Percentiles rank a stretch among this genome's conserved stretches.
Conservation (phyloP, 2,113 vertebrate species). For the Takifugu bimaculatus region DNA sequence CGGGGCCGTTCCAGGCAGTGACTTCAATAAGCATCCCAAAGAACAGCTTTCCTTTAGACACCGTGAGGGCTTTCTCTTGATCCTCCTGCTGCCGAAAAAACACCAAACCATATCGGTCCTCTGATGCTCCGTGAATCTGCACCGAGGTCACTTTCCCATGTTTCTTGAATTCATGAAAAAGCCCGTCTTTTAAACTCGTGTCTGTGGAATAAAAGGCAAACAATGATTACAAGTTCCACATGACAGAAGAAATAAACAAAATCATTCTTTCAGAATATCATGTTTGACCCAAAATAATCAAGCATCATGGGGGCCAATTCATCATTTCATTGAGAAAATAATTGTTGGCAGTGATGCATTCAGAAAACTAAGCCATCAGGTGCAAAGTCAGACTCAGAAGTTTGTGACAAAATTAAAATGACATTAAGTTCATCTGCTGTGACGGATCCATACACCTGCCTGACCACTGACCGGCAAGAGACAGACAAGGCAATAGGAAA, state of each 20-base stretch:
- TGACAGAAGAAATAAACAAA: neutral
- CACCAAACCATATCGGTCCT: conserved; percentile 95
- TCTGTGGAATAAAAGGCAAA: conserved; percentile 67
- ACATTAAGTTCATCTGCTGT: too few species aligned
- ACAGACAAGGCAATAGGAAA: too few species aligned
- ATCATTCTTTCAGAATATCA: too few species aligned
- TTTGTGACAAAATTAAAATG: too few species aligned
- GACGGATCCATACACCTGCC: too few species aligned
- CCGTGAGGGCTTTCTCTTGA: conserved; percentile 93
- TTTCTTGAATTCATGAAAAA: conserved; percentile 99
- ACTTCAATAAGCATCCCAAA: conserved; percentile 99
- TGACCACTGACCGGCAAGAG: too few species aligned
- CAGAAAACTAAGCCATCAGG: too few species aligned
- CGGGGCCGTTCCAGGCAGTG: conserved; percentile 95
- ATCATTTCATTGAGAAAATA: too few species aligned
- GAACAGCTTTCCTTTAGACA: conserved; percentile 97
- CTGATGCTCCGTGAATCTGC: conserved; percentile 94
- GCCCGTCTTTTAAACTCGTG: conserved; percentile 98
- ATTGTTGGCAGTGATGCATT: too few species aligned
- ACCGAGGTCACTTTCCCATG: conserved; percentile 98
- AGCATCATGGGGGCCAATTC: too few species aligned
- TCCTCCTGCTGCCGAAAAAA: conserved; percentile 99
- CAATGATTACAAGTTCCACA: neutral
- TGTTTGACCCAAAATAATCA: too few species aligned
- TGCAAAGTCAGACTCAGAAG: too few species aligned